Evolutionary conservation across 2,888 invertebrate genomes (phyloP).

Genomic region (Rhyacophila evoluta): DNA sequence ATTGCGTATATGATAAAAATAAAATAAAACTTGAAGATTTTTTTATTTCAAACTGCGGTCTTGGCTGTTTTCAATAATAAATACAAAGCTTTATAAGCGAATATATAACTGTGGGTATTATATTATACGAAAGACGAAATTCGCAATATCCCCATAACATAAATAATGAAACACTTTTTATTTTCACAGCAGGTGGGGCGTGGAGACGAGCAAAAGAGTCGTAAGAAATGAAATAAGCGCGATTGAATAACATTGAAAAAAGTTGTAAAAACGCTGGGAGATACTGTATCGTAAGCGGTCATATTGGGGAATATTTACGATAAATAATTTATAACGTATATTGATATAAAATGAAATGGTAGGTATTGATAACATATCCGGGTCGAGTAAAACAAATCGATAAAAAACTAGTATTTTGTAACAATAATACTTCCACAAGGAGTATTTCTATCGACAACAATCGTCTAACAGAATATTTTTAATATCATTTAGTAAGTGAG

Average conservation of each 20-base stretch:
- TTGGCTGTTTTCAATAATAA: not conserved
- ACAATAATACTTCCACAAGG: too few species aligned
- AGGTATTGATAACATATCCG: too few species aligned
- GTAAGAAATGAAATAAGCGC: not conserved
- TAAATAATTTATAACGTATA: not conserved
- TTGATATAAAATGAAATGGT: not conserved
- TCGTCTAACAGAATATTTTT: too few species aligned
- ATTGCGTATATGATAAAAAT: too few species aligned
- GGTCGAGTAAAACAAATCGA: too few species aligned
- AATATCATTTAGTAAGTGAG: too few species aligned
- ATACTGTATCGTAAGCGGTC: not conserved
- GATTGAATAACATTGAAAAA: slow-evolving; percentile 10
- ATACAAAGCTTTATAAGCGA: not conserved
- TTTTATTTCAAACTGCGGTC: not conserved
- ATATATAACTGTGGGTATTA: slow-evolving; percentile 8
- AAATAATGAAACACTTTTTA: slow-evolving; percentile 28
- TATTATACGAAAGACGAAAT: not conserved
- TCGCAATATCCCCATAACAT: slow-evolving; percentile 15
- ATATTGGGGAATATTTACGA: not conserved
- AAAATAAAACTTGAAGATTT: too few species aligned
- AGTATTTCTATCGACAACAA: too few species aligned
- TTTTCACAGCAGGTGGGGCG: slow-evolving; percentile 11
- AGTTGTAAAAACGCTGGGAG: not conserved
- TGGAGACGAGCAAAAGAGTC: not conserved
- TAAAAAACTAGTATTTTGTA: too few species aligned